phyloP scores from a whole-genome alignment of 2,113 vertebrate genomes.

The Campylomormyrus tamandua region DNA sequence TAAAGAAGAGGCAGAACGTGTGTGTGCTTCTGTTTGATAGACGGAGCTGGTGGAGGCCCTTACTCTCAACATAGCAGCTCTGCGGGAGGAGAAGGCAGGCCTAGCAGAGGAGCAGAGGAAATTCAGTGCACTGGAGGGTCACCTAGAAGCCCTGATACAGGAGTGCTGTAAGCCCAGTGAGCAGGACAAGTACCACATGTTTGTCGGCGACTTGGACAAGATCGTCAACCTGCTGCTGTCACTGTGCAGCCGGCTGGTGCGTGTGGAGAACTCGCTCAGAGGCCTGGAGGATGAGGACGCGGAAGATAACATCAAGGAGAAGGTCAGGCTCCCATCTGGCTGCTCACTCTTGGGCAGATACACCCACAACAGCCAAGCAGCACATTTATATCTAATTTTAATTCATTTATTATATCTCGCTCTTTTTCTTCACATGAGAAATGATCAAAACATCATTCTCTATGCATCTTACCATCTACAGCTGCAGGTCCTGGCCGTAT shows the following conservation, averaged over 20 bases:
- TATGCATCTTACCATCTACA: background rate
- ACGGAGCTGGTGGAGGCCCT: slow-evolving; percentile 79
- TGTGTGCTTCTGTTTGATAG: slow-evolving; percentile 46
- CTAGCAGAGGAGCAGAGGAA: slow-evolving; percentile 69
- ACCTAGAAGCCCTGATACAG: slow-evolving; percentile 70
- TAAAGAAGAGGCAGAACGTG: background rate
- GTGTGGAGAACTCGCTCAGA: slow-evolving; percentile 73
- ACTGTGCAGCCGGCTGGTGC: slow-evolving; percentile 80
- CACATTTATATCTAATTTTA: background rate
- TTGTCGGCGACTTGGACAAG: slow-evolving; percentile 88
- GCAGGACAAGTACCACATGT: slow-evolving; percentile 90
- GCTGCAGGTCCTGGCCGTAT: background rate
- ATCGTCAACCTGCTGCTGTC: slow-evolving; percentile 92
- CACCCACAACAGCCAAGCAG: background rate
- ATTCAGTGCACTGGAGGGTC: slow-evolving; percentile 67
- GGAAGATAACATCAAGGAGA: slow-evolving; percentile 61
- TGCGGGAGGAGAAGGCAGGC: slow-evolving; percentile 72
- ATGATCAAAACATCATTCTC: background rate
- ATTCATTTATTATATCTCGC: background rate
- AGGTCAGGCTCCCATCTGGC: slow-evolving; percentile 58
- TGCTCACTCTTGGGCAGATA: background rate
- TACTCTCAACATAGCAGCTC: slow-evolving; percentile 62
- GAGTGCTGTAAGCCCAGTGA: slow-evolving; percentile 79
- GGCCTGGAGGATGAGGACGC: slow-evolving; percentile 54
- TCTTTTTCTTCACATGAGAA: background rate